Evolutionary conservation across 2,113 vertebrate genomes (phyloP).

Genomic region (Blennius ocellaris): DNA sequence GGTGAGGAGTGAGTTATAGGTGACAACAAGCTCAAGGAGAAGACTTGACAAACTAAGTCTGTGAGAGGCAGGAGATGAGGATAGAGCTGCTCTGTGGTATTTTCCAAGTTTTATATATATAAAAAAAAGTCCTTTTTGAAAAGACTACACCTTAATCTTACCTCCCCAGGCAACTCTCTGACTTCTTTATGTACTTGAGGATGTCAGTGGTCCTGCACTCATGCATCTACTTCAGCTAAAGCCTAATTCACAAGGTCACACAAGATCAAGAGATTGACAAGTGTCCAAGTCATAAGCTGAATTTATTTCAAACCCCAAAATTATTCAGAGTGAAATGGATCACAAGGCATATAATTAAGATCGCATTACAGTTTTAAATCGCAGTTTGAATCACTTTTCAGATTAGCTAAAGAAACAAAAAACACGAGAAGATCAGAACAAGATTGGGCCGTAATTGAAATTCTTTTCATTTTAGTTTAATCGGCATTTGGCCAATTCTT

Average conservation of each 20-base stretch:
- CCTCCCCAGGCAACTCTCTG: conserved; percentile 9
- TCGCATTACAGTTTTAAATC: too few relatives aligned
- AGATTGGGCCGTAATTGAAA: too few relatives aligned
- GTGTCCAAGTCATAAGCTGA: too few relatives aligned
- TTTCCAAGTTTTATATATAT: conserved; percentile 19
- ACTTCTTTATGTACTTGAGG: conserved; percentile 4
- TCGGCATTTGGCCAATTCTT: too few relatives aligned
- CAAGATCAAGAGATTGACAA: conserved; percentile 1
- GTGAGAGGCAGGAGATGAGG: not conserved
- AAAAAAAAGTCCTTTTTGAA: not conserved
- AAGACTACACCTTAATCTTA: not conserved
- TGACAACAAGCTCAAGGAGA: conserved; percentile 40
- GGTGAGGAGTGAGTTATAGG: conserved; percentile 52
- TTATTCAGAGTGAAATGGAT: too few relatives aligned
- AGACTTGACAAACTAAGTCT: conserved; percentile 29
- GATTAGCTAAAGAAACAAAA: too few relatives aligned
- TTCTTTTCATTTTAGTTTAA: too few relatives aligned
- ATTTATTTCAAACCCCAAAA: too few relatives aligned
- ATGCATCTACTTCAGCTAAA: not conserved
- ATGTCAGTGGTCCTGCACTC: not conserved
- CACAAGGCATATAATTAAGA: too few relatives aligned
- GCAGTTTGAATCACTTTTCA: too few relatives aligned
- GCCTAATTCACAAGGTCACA: conserved; percentile 7
- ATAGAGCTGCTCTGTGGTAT: conserved; percentile 2
- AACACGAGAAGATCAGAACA: too few relatives aligned